A percentile compares a stretch with the other conserved stretches of the same genome.
Evolutionary conservation across 2,888 invertebrate species (phyloP).

Genomic region (Thymelicus acteon): DNA sequence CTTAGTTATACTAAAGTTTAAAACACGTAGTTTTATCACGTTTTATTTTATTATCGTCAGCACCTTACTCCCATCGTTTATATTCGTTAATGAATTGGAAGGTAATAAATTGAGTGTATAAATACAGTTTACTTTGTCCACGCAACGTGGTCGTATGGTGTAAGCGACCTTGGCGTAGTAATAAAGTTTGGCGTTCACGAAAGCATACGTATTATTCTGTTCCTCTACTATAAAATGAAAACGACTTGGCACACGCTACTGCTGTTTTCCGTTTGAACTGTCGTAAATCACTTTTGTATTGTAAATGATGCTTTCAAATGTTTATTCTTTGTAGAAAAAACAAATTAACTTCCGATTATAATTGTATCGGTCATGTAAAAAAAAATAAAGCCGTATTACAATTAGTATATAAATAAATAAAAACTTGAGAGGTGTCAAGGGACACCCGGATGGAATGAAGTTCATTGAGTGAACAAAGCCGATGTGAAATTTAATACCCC

Average conservation of each 20-base stretch:
- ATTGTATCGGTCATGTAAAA: no score
- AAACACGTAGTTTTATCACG: background rate
- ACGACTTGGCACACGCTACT: slow-evolving; percentile 26
- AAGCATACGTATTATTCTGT: background rate
- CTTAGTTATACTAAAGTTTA: no score
- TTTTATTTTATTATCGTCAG: background rate
- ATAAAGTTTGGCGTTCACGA: slow-evolving; percentile 12
- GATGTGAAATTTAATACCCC: no score
- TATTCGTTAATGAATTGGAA: slow-evolving; percentile 2
- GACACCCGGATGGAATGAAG: no score
- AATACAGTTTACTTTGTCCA: background rate
- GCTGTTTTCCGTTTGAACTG: slow-evolving; percentile 13
- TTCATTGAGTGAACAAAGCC: no score
- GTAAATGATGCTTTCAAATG: background rate
- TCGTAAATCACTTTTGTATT: slow-evolving; percentile 13
- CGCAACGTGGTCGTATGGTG: background rate
- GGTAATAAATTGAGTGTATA: background rate
- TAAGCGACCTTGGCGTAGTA: slow-evolving; percentile 9
- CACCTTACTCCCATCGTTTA: background rate
- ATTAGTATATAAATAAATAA: no score
- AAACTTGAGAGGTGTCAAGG: no score
- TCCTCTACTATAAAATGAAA: slow-evolving; percentile 17
- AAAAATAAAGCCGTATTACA: background rate
- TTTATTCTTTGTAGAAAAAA: no score
- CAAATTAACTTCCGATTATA: no score